A percentile compares a stretch with the other conserved stretches of the same genome.
Evolutionary conservation across 2,888 invertebrate genomes (phyloP).

Genomic region (Xanthostigma xanthostigma): DNA sequence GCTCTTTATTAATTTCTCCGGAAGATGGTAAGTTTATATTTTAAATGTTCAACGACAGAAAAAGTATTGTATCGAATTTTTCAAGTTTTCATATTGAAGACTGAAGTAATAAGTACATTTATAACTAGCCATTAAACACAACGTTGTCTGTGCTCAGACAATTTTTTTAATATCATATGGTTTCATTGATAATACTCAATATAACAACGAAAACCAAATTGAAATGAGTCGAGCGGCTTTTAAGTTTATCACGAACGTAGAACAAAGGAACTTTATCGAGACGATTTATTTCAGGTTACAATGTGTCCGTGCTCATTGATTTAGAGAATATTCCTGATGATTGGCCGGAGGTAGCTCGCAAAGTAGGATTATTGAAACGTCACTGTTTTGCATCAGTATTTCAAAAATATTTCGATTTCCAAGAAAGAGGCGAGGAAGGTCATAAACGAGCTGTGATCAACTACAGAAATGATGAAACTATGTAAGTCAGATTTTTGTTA

Average conservation of each 20-base stretch:
- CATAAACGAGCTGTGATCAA: slow-evolving; percentile 94
- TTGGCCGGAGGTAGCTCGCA: slow-evolving; percentile 79
- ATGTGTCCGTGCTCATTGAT: slow-evolving; percentile 85
- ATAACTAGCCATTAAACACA: background rate
- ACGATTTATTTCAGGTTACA: slow-evolving; percentile 53
- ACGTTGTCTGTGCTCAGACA: no score
- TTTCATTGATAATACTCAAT: no score
- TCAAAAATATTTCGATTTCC: slow-evolving; percentile 97
- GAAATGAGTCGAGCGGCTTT: background rate
- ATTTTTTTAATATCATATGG: no score
- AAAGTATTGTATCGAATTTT: background rate
- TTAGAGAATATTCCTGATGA: slow-evolving; percentile 82
- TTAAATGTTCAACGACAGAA: slow-evolving; percentile 2
- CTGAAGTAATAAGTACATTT: background rate
- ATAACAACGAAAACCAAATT: no score
- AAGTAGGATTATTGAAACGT: slow-evolving; percentile 86
- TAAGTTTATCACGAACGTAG: background rate
- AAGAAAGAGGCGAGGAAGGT: slow-evolving; percentile 81
- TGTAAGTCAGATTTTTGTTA: slow-evolving; percentile 48
- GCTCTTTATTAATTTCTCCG: slow-evolving; percentile 60
- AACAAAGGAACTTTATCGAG: no score
- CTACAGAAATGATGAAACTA: slow-evolving; percentile 95
- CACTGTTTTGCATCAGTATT: slow-evolving; percentile 99
- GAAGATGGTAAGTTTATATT: slow-evolving; percentile 57
- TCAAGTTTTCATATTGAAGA: background rate